A percentile compares a stretch with the other conserved stretches of the same genome.
phyloP scores from a whole-genome alignment of 2,888 invertebrate species.

The Megamerina dolium region DNA sequence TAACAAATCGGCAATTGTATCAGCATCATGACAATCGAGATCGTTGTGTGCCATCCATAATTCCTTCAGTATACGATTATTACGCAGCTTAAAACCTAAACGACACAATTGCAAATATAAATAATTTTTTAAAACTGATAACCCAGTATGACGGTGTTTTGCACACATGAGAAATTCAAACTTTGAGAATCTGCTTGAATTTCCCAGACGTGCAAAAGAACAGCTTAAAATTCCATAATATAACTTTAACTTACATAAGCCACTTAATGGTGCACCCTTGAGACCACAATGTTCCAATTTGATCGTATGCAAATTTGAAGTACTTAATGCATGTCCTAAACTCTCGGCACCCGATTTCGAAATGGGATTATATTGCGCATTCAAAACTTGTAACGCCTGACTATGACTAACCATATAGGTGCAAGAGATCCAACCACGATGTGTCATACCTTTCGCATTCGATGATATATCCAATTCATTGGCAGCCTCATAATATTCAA shows the following conservation, averaged over 20 bases:
- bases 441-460: constrained; percentile 64
- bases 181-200: background rate
- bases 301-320: constrained; percentile 65
- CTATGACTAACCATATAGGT: constrained; percentile 47
- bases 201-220: background rate
- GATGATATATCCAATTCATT: constrained; percentile 69
- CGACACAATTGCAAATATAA: background rate
- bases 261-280: constrained; percentile 66
- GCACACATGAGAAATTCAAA: no score
- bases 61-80: constrained; percentile 70
- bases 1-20: constrained; percentile 69
- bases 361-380: constrained; percentile 45
- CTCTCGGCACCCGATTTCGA: constrained; percentile 55
- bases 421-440: constrained; percentile 79
- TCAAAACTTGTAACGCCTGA: constrained; percentile 42
- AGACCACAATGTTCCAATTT: constrained; percentile 73
- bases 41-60: constrained; percentile 79
- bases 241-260: constrained; percentile 58
- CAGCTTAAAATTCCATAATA: background rate
- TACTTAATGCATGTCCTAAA: constrained; percentile 65
- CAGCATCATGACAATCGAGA: constrained; percentile 67
- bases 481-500: constrained; percentile 86
- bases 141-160: background rate
- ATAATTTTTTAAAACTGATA: background rate
- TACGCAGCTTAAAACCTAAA: constrained; percentile 71